Evolutionary conservation across 2,797 vertebrate genomes (phyloP).

Genomic region (Enteromius thamalakanensis): DNA sequence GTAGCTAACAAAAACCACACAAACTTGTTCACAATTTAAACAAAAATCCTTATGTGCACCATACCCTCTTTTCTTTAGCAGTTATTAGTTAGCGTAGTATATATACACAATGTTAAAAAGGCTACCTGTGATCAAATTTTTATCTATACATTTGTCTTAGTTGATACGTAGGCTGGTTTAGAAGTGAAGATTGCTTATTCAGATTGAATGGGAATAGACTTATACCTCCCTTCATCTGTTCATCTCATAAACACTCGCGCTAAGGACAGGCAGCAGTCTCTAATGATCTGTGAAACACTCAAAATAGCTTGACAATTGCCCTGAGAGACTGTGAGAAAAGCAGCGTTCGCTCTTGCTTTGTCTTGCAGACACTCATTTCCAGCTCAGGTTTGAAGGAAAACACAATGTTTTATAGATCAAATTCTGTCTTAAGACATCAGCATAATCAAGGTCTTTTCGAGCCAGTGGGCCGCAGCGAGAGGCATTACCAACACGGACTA

Average conservation of each 20-base stretch:
- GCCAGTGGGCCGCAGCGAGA: not conserved
- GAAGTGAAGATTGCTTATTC: not conserved
- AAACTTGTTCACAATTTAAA: not conserved
- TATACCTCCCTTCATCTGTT: conserved; percentile 18
- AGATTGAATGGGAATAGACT: not conserved
- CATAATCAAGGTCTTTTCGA: conserved; percentile 27
- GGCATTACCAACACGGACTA: not conserved
- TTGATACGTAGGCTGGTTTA: not conserved
- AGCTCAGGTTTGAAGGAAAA: conserved; percentile 33
- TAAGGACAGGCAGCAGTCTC: conserved; percentile 18
- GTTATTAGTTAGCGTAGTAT: not conserved
- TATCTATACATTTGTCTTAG: not conserved
- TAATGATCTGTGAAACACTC: conserved; percentile 47
- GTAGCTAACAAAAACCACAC: not conserved
- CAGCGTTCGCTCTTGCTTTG: conserved; percentile 10
- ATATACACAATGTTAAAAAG: too few species aligned
- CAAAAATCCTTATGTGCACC: not conserved
- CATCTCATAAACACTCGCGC: conserved; percentile 7
- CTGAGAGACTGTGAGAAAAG: conserved; percentile 32
- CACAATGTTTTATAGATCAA: conserved; percentile 49
- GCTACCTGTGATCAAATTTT: not conserved
- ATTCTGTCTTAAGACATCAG: conserved; percentile 44
- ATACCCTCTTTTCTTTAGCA: not conserved
- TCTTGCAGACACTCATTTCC: conserved; percentile 5
- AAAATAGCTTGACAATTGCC: conserved; percentile 42